Evolutionary conservation across 2,113 vertebrate genomes (phyloP).

Genomic region (Notarius quadriscutis): DNA sequence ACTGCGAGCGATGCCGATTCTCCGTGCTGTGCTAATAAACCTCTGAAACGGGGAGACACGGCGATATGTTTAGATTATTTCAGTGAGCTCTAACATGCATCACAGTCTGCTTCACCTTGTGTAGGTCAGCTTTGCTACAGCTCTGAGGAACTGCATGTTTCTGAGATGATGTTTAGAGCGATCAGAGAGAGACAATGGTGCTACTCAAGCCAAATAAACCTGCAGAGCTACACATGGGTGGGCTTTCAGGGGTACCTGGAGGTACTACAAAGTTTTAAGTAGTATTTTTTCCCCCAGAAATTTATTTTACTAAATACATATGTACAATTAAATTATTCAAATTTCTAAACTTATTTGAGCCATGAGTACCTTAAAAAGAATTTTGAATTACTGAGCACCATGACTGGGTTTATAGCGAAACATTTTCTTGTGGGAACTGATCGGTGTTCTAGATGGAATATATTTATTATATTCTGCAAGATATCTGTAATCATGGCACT

Average conservation of each 20-base stretch:
- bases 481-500: neutral
- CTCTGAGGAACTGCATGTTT: neutral
- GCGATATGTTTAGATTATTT: neutral
- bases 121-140: neutral
- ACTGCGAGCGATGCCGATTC: neutral
- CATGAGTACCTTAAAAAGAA: neutral
- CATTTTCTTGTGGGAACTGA: no score
- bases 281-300: neutral
- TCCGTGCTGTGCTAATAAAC: neutral
- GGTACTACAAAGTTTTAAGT: neutral
- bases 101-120: neutral
- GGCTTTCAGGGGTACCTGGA: neutral
- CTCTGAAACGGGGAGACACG: neutral
- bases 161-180: neutral
- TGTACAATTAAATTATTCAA: neutral
- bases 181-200: neutral
- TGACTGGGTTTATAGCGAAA: no score
- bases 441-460: neutral
- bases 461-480: neutral
- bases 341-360: neutral
- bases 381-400: neutral
- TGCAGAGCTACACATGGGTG: neutral
- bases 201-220: no score
- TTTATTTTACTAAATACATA: neutral
- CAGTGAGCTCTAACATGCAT: neutral